Conservation (phyloP, 1,140 invertebrate genomes). For the Aethina tumida region DNA sequence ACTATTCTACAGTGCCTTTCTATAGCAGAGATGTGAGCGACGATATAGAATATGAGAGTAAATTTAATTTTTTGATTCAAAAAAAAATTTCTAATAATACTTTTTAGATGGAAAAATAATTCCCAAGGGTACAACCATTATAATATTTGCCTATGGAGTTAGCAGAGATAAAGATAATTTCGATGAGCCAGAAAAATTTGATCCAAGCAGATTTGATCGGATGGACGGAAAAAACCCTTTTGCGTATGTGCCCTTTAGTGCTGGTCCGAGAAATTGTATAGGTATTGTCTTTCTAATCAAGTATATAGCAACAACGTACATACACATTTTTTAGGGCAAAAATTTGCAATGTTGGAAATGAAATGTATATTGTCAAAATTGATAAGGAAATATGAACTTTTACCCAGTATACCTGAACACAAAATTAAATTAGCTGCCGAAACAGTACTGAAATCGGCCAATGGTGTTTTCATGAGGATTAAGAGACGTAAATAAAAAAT, state of each 20-base stretch:
- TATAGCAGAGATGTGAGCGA: conserved; percentile 50
- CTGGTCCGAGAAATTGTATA: conserved; percentile 57
- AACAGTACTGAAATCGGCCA: conserved; percentile 34
- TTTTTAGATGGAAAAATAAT: conserved; percentile 40
- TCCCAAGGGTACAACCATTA: conserved; percentile 39
- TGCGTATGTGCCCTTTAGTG: conserved; percentile 57
- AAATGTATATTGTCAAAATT: conserved; percentile 57
- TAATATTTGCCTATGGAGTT: conserved; percentile 44
- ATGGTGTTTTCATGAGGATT: conserved; percentile 33
- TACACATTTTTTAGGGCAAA: conserved; percentile 48
- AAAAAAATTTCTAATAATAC: conserved; percentile 7
- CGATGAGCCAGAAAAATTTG: conserved; percentile 59
- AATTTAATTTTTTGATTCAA: conserved; percentile 2
- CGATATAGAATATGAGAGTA: conserved; percentile 31
- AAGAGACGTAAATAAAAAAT: no score
- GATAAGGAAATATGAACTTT: conserved; percentile 49
- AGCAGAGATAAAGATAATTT: conserved; percentile 57
- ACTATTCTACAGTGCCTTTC: conserved; percentile 65
- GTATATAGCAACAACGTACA: conserved; percentile 21
- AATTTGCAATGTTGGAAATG: conserved; percentile 66
- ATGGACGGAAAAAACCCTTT: conserved; percentile 43
- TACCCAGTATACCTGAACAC: conserved; percentile 25
- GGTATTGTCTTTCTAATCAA: no score
- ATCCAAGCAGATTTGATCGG: conserved; percentile 66
- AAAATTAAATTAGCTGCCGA: conserved; percentile 28